These are phyloP conservation scores for Lytechinus pictus DNA, from an alignment of 35 echinoderm and acorn worm genomes.

Conservation along the genomic window DNA sequence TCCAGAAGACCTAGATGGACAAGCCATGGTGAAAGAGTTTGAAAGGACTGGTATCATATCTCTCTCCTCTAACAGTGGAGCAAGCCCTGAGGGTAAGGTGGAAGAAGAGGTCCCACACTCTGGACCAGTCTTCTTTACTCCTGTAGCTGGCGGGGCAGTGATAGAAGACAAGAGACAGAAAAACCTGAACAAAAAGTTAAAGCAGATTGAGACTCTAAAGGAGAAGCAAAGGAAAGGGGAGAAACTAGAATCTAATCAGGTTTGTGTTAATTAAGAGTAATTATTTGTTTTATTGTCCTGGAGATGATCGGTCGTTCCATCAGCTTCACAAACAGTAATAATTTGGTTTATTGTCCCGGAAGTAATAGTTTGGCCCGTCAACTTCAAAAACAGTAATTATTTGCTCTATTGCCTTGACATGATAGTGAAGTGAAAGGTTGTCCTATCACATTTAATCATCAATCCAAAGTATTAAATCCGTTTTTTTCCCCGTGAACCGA, in stretches of 20 bases:
- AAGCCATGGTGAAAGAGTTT: slow-evolving; percentile 57
- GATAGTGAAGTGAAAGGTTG: too few species aligned
- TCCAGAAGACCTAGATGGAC: slow-evolving; percentile 51
- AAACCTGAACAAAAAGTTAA: slow-evolving; percentile 74
- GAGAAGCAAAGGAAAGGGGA: slow-evolving; percentile 74
- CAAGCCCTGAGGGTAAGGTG: not conserved
- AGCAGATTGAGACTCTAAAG: slow-evolving; percentile 80
- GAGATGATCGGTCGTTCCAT: too few species aligned
- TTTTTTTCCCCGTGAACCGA: too few species aligned
- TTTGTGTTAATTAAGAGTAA: not conserved
- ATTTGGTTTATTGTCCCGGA: too few species aligned
- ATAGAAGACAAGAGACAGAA: slow-evolving; percentile 74
- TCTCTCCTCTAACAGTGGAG: not conserved
- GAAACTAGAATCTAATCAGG: slow-evolving; percentile 82
- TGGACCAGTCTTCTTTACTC: not conserved
- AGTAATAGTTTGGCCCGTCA: too few species aligned
- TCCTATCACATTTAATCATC: too few species aligned
- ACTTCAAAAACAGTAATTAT: too few species aligned
- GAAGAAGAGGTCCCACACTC: not conserved
- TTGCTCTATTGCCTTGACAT: too few species aligned
- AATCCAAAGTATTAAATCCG: too few species aligned
- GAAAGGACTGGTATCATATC: slow-evolving; percentile 57
- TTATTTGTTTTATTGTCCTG: too few species aligned
- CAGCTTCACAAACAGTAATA: too few species aligned
- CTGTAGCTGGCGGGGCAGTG: slow-evolving; percentile 6